A percentile compares a stretch with the other conserved stretches of the same genome.
Evolutionary conservation across 2,888 invertebrate genomes (phyloP).

Genomic region (Eugnorisma glareosa): DNA sequence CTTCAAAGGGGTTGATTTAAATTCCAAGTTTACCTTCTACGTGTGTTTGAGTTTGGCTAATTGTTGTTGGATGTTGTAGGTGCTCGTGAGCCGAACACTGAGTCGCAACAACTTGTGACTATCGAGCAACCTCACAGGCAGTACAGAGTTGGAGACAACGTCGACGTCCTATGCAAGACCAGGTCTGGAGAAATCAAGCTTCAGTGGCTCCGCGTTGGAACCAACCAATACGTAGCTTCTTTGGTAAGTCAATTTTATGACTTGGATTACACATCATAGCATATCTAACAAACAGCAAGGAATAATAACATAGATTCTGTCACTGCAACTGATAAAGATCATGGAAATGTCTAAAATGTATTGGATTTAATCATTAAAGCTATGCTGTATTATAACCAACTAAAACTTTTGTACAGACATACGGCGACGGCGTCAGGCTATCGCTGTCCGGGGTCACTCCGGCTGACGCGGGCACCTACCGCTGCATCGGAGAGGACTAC

Average conservation of each 20-base stretch:
- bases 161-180: constrained; percentile 79
- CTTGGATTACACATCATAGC: neutral
- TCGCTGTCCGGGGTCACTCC: constrained; percentile 92
- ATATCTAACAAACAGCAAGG: neutral
- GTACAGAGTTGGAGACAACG: constrained; percentile 82
- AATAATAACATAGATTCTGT: neutral
- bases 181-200: constrained; percentile 69
- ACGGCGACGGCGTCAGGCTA: constrained; percentile 91
- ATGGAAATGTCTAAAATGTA: neutral
- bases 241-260: constrained; percentile 74
- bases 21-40: constrained; percentile 41
- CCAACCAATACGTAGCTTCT: constrained; percentile 80
- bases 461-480: constrained; percentile 94
- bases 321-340: neutral
- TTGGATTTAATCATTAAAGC: neutral
- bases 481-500: constrained; percentile 89
- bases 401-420: constrained; percentile 70
- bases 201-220: constrained; percentile 79
- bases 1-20: constrained; percentile 34
- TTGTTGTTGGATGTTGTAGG: constrained; percentile 73
- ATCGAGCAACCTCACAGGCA: constrained; percentile 82
- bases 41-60: constrained; percentile 21
- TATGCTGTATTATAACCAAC: neutral
- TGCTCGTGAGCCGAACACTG: constrained; percentile 58
- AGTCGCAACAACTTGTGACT: constrained; percentile 73